phyloP scores from a whole-genome alignment of 2,113 vertebrate species.

The Mustela nigripes region DNA sequence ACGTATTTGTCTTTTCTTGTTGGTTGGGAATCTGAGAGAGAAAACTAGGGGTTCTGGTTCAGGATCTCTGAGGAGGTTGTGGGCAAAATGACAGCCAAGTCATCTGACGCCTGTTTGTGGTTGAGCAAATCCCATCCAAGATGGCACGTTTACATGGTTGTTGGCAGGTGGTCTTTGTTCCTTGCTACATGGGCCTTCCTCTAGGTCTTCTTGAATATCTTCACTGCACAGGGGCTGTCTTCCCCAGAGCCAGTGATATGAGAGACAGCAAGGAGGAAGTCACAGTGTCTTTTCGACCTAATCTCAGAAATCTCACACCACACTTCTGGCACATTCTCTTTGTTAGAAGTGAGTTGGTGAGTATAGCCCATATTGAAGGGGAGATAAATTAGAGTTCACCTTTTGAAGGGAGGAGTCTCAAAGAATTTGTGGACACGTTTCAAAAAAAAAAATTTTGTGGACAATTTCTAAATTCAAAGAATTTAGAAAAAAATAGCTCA shows the following conservation, averaged over 20 bases:
- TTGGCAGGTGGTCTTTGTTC: neutral
- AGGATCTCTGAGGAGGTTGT: neutral
- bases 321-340: neutral
- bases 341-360: neutral
- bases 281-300: neutral
- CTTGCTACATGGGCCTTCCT: neutral
- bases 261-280: neutral
- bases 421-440: neutral
- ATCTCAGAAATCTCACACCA: neutral
- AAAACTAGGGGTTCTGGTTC: neutral
- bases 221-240: neutral
- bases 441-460: neutral
- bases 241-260: neutral
- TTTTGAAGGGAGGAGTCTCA: neutral
- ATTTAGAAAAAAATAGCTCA: neutral
- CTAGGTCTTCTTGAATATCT: neutral
- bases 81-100: neutral
- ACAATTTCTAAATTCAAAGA: neutral
- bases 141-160: neutral
- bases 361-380: neutral
- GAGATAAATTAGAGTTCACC: neutral
- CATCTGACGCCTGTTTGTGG: neutral
- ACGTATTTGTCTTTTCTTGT: neutral
- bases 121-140: neutral
- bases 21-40: neutral